These are phyloP conservation scores for Ceraclea dissimilis DNA, from an alignment of 2,888 invertebrate genomes.

Conservation along the genomic window DNA sequence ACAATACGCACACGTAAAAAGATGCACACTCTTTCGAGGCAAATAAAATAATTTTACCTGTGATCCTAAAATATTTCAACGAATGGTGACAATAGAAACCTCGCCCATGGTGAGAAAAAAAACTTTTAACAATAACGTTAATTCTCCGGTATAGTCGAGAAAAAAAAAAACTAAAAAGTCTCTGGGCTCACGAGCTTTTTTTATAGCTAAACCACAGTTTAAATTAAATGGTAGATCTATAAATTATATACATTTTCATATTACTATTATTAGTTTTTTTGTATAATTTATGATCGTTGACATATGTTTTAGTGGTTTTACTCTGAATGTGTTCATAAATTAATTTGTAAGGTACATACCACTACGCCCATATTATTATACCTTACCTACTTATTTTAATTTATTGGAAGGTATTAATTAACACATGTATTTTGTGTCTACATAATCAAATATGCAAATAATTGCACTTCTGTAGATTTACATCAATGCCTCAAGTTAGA, in stretches of 20 bases:
- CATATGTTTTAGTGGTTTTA: background rate
- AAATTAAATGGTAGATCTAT: slow-evolving; percentile 1
- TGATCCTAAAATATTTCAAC: slow-evolving; percentile 10
- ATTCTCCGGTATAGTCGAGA: background rate
- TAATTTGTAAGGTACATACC: background rate
- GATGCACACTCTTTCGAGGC: too few relatives aligned
- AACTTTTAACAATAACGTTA: background rate
- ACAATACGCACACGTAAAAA: too few relatives aligned
- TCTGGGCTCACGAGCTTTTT: background rate
- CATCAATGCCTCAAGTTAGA: too few relatives aligned
- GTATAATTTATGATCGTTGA: background rate
- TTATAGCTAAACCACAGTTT: slow-evolving; percentile 11
- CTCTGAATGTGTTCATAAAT: background rate
- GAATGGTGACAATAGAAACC: slow-evolving; percentile 16
- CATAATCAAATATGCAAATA: too few relatives aligned
- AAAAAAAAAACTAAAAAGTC: background rate
- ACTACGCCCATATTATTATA: background rate
- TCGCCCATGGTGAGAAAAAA: slow-evolving; percentile 6
- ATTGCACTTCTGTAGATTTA: too few relatives aligned
- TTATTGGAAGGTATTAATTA: too few relatives aligned
- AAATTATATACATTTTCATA: slow-evolving; percentile 3
- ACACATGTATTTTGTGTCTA: too few relatives aligned
- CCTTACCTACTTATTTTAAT: background rate
- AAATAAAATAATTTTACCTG: background rate
- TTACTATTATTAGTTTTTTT: background rate